Evolutionary conservation across 2,113 vertebrate genomes (phyloP), one percentile per base, ranked within the genome.

Genomic region (Sterna hirundo): DNA sequence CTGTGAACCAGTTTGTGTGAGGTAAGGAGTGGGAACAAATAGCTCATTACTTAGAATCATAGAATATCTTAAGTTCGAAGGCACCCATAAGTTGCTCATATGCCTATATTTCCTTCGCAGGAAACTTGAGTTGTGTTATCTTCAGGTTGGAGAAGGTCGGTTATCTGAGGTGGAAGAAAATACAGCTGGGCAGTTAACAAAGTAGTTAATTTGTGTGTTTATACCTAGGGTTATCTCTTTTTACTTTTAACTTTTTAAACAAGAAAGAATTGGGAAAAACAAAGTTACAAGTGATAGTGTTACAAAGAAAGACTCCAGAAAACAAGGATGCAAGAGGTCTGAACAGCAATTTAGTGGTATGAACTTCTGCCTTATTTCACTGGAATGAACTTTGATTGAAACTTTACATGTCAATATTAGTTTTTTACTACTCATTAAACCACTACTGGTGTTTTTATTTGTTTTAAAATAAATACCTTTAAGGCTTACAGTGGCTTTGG

Each of bases 341-440:
- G 57, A 82, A 42, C 16, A 68, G 4, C 52, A 5, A 61, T 72
- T 68, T 47, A 62, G 34, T 68, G 18, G 3, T 49, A n/a, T 38
- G 80, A 86, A 57, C 76, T 84, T 80, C 34, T 69, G 60, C 38
- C 11, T 75, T 74, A 42, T 55, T 89, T 93, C 71, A 52, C 3
- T 80, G 5, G 62, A 82, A 54, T 86, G 74, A 87, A 76, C 93
- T 94, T 94, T 62, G 87, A 46, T 93, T 95, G 81, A 87, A 76
- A 42, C 54, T 65, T 91, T 79, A 38, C 34, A 13, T 5, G 3
- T 94, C 68, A 96, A 85, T 92, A 87, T 51, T 94, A 36, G 26
- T 25, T 86, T 96, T 92, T 89, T 75, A 46, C 61, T 79, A 65
- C 80, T 88, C 44, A 49, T 86, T 90, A 87, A 72, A 70, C 47